Evolutionary conservation across 2,113 vertebrate species (phyloP), one percentile per base, ranked within the genome.

Genomic region (Salvelinus sp.): DNA sequence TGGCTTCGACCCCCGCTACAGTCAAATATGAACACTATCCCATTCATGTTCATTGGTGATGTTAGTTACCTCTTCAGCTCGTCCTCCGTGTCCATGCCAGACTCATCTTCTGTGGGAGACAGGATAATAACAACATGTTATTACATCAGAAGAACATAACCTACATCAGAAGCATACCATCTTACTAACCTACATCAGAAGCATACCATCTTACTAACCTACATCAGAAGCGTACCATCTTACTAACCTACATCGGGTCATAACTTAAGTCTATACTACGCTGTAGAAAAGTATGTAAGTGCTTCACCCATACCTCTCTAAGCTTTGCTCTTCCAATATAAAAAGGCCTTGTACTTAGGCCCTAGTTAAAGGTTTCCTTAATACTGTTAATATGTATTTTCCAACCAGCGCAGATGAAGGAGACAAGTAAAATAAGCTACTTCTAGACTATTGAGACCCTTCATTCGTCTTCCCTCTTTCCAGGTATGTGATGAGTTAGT

Each of bases 61-160:
- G 20, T 88, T 88, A 96, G 96, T 88, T 88, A 96, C 96, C 95
- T 96, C 80, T 94, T 93, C 64, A 97, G 92, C 75, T 97, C 96
- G 18, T 96, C 95, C 69, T 96, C 96, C 0, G 96, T 97, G 88
- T 97, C 96, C 78, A 87, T 89, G 0, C 88, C 95, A 1, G 95
- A 96, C 0, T 93, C 94, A 1, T 71, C 80, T 74, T 73, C 90
- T 89, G 91, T 85, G 47, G 69, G 76, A 63, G 67, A 69, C 2
- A 18, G 20, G 9, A 23, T 10, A 13, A 54, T 3, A 4, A 54
- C 14, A 54, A 18, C 50, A 66, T 2, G 1, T 25, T 6, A 25
- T 58, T 54, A 18, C 50, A 54, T 18, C 12, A 54, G 50, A 18
- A 5, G 13, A 18, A 54, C 16, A 54, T 14, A 33, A 33, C 30